These are phyloP conservation scores for Lordiphosa collinella DNA, from an alignment of 1,140 invertebrate genomes.

Conservation along the genomic window DNA sequence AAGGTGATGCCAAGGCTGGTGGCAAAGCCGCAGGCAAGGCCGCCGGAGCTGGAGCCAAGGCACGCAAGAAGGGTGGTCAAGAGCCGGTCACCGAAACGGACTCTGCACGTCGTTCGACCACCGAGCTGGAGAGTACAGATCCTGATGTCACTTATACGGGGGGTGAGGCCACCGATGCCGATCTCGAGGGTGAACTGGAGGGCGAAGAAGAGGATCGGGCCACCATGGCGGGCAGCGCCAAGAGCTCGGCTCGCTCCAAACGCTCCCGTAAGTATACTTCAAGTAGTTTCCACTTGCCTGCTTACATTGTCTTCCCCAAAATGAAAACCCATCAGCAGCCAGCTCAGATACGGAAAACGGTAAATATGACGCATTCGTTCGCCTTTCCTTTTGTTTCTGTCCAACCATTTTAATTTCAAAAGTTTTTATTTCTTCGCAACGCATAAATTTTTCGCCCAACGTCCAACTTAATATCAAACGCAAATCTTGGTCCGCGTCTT, in stretches of 20 bases:
- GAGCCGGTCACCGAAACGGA: conserved; percentile 44
- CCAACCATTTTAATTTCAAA: conserved; percentile 64
- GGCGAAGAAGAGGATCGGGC: conserved; percentile 44
- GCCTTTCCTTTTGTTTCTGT: conserved; percentile 34
- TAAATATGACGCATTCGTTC: conserved; percentile 45
- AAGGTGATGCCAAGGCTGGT: conserved; percentile 50
- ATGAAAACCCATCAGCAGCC: conserved; percentile 37
- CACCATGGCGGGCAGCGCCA: conserved; percentile 46
- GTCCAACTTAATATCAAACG: conserved; percentile 71
- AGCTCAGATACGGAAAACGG: conserved; percentile 69
- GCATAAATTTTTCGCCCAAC: conserved; percentile 57
- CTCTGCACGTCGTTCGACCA: background rate
- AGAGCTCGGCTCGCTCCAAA: conserved; percentile 52
- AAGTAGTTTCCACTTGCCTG: background rate
- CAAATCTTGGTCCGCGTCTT: conserved; percentile 52
- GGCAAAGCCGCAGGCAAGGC: conserved; percentile 26
- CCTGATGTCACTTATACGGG: conserved; percentile 27
- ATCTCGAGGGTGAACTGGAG: conserved; percentile 41
- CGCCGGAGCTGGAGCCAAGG: conserved; percentile 14
- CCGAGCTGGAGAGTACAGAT: conserved; percentile 22
- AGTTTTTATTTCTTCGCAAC: conserved; percentile 38
- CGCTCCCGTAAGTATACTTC: conserved; percentile 38
- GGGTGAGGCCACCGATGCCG: conserved; percentile 42
- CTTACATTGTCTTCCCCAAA: conserved; percentile 6
- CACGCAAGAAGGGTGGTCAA: conserved; percentile 59